A percentile compares a stretch with the other conserved stretches of the same genome.
These are phyloP conservation scores for Drosophila setifemur DNA, from an alignment of 1,140 invertebrate species.

Conservation along the genomic window DNA sequence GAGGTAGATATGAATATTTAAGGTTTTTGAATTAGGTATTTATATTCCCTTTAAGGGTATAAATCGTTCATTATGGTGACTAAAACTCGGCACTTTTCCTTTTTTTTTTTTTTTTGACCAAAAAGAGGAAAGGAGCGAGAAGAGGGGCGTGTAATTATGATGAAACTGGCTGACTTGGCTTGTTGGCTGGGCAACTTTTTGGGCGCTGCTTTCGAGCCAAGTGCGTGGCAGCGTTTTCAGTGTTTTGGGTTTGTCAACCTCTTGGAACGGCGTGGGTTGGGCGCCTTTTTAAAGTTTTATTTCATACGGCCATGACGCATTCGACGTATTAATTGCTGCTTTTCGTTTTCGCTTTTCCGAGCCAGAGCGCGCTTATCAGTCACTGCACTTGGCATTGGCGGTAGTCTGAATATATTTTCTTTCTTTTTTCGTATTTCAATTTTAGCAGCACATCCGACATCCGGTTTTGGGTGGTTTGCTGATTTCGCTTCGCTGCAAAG, in stretches of 20 bases:
- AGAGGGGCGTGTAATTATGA: slow-evolving; percentile 59
- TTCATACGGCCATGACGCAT: slow-evolving; percentile 34
- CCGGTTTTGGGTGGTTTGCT: slow-evolving; percentile 33
- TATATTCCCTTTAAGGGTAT: slow-evolving; percentile 13
- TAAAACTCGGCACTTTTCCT: slow-evolving; percentile 44
- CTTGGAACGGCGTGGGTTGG: slow-evolving; percentile 11
- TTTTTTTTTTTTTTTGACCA: slow-evolving; percentile 12
- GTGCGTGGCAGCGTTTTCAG: slow-evolving; percentile 33
- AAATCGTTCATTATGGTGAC: neutral
- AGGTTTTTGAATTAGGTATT: neutral
- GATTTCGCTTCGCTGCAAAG: neutral
- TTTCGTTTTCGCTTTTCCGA: slow-evolving; percentile 35
- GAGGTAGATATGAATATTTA: too few relatives aligned
- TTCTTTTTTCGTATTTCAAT: slow-evolving; percentile 23
- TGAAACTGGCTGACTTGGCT: slow-evolving; percentile 50
- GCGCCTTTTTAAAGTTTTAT: neutral
- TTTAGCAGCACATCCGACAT: slow-evolving; percentile 41
- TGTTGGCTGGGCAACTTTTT: slow-evolving; percentile 29
- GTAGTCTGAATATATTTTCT: slow-evolving; percentile 16
- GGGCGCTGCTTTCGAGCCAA: slow-evolving; percentile 16
- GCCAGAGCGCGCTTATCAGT: slow-evolving; percentile 34
- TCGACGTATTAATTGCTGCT: slow-evolving; percentile 35
- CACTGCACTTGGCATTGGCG: slow-evolving; percentile 43
- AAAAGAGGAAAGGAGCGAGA: neutral
- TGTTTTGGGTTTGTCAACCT: slow-evolving; percentile 51